Conservation (phyloP, 2,797 vertebrate species). For the Syngnathus acus region DNA sequence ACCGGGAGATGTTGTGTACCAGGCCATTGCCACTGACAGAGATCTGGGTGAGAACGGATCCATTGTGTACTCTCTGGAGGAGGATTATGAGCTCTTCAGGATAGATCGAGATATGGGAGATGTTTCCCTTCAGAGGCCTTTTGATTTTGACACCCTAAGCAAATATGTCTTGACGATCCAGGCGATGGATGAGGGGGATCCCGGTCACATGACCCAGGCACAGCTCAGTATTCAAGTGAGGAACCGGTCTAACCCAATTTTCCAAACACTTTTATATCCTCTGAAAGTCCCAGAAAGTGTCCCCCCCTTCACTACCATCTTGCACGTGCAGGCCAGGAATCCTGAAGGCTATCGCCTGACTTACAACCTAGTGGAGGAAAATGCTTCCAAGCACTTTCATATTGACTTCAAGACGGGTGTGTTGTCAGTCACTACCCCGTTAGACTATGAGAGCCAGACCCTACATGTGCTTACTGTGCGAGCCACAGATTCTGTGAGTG, state of each 20-base stretch:
- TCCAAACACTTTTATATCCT: constrained; percentile 86
- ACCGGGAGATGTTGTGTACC: constrained; percentile 89
- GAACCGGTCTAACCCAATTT: constrained; percentile 89
- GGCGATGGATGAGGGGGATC: constrained; percentile 78
- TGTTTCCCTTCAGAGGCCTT: constrained; percentile 83
- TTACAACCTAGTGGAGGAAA: constrained; percentile 89
- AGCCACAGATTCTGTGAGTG: constrained; percentile 87
- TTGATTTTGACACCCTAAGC: constrained; percentile 87
- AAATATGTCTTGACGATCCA: constrained; percentile 81
- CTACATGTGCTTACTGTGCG: constrained; percentile 80
- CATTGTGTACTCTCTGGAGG: constrained; percentile 78
- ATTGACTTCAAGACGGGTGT: constrained; percentile 93
- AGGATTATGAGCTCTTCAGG: constrained; percentile 83
- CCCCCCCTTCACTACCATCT: constrained; percentile 81
- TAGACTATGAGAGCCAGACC: constrained; percentile 84
- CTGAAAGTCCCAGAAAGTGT: constrained; percentile 90
- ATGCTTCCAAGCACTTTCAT: constrained; percentile 77
- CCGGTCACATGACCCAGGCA: constrained; percentile 66
- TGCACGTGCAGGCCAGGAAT: constrained; percentile 92
- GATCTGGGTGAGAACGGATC: constrained; percentile 82
- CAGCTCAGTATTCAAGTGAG: constrained; percentile 82
- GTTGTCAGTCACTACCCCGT: constrained; percentile 77
- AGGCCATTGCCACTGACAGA: constrained; percentile 80
- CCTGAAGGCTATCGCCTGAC: constrained; percentile 91
- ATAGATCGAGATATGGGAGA: constrained; percentile 88